Evolutionary conservation across 2,113 vertebrate genomes (phyloP), one percentile per base, ranked within the genome.

Genomic region (Etia nguti): DNA sequence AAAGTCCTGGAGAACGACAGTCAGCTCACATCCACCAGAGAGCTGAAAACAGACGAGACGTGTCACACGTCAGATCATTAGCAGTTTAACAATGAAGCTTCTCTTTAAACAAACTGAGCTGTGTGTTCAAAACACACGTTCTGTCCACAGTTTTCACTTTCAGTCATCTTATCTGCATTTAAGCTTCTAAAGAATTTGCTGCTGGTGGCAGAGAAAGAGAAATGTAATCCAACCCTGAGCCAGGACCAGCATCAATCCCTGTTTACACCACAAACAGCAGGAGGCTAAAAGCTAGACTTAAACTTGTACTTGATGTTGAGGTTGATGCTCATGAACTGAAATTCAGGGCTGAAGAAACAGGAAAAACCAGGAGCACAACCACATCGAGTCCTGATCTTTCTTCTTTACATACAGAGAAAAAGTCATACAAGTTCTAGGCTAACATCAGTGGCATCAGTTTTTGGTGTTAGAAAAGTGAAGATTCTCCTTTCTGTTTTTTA

Each of bases 1-100:
- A 94, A 98, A 99, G 96, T 99, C 98, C 94, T 99, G 98, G 38
- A 99, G 97, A 88, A 99, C 98, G 77, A 99, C 98, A 0, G 98
- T 99, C 94, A 99, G 79, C 95, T 99, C 99, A 89, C 98, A 99
- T 10, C 99, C 99, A 5, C 98, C 98, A 77, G 99, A 99, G 94
- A 99, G 96, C 98, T 99, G 89, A 77, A 36, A 18, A 50, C 46
- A 86, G 10, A 82, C 15, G 10, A 84, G 12, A 80, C 0, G 6
- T 1, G 18, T 68, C 57, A 85, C 7, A 62, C 6, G 1, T n/a
- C 56, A 34, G 11, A 56, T 46, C 24, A 34, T 54, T 13, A 15
- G 10, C 60, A 41, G 36, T 10, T 46, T 4, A 48, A 48, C 15
- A 0, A 11, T 48, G 6, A 7, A 29, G 38, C 43, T 75, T 48